Conservation (phyloP, 2,797 vertebrate species). For the Gymnothorax reevesii region DNA sequence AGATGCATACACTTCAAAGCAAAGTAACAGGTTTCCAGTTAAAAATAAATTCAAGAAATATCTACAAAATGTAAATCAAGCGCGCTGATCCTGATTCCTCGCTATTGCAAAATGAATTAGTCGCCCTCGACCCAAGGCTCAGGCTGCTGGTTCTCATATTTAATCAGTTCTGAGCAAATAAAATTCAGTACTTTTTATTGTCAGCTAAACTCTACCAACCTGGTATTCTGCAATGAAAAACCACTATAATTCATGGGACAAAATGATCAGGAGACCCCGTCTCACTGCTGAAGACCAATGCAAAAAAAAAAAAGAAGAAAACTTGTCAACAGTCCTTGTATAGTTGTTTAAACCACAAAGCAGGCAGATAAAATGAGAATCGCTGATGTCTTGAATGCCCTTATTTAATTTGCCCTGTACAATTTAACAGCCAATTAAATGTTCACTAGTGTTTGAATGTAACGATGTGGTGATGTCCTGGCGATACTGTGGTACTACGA, state of each 20-base stretch:
- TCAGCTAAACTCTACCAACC: not conserved
- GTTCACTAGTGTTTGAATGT: not conserved
- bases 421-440: not conserved
- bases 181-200: not conserved
- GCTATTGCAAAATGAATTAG: no score
- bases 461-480: not conserved
- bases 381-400: not conserved
- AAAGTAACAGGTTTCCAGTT: not conserved
- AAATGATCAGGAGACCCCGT: not conserved
- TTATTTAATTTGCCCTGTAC: not conserved
- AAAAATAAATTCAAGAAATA: not conserved
- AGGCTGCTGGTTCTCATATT: not conserved
- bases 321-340: not conserved
- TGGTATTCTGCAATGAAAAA: not conserved
- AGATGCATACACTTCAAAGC: not conserved
- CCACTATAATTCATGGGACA: not conserved
- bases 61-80: not conserved
- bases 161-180: not conserved
- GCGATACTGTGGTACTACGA: not conserved
- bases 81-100: not conserved
- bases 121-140: no score
- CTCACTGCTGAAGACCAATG: not conserved
- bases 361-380: not conserved
- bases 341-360: not conserved
- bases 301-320: not conserved